phyloP scores from a whole-genome alignment of 2,888 invertebrate species.

The Ectemnius cavifrons region DNA sequence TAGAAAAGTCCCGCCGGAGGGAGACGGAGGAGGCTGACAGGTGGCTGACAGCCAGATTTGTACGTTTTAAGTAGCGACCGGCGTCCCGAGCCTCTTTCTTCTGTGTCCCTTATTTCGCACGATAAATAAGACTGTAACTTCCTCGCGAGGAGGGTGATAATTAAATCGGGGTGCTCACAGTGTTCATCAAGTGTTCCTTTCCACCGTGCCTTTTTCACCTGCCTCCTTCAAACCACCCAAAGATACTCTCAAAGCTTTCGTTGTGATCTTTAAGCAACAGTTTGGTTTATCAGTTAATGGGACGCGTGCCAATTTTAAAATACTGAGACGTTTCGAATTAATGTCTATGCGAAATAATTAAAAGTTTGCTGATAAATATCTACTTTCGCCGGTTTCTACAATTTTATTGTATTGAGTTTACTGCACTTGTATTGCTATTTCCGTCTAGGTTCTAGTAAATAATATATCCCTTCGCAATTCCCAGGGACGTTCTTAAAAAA shows the following conservation, averaged over 20 bases:
- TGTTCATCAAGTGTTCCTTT: slow-evolving; percentile 14
- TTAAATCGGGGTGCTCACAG: slow-evolving; percentile 59
- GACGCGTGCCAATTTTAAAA: too few relatives aligned
- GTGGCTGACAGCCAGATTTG: slow-evolving; percentile 70
- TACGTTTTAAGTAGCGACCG: slow-evolving; percentile 62
- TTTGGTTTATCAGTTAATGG: background rate
- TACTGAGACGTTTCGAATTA: too few relatives aligned
- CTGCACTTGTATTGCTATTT: too few relatives aligned
- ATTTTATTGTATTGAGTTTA: too few relatives aligned
- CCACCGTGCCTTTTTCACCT: slow-evolving; percentile 23
- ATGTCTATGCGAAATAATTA: too few relatives aligned
- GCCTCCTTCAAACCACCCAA: slow-evolving; percentile 15
- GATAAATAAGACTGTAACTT: slow-evolving; percentile 63
- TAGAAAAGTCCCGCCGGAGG: slow-evolving; percentile 57
- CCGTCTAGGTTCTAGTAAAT: too few relatives aligned
- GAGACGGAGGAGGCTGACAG: slow-evolving; percentile 50
- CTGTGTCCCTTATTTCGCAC: slow-evolving; percentile 52
- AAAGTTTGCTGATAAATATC: too few relatives aligned
- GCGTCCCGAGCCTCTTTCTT: slow-evolving; percentile 43
- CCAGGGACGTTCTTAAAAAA: background rate
- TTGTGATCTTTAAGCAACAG: background rate
- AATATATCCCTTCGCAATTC: too few relatives aligned
- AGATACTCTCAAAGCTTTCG: background rate
- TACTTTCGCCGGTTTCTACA: too few relatives aligned
- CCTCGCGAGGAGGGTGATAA: slow-evolving; percentile 53